phyloP scores from a whole-genome alignment of 2,113 vertebrate species.

The Poeciliopsis turrubarensis region DNA sequence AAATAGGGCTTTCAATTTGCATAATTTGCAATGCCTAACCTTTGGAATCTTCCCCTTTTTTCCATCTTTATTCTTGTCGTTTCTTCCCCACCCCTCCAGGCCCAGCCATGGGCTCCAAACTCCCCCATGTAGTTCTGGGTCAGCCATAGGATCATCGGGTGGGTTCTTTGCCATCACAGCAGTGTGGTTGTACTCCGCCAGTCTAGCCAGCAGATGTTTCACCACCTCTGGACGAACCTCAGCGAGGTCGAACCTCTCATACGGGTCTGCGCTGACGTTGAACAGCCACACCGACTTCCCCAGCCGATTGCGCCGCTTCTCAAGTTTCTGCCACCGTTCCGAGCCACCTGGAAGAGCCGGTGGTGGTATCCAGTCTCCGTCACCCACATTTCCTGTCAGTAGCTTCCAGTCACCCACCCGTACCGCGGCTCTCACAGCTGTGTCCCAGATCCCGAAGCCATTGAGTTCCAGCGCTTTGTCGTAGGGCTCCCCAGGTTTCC shows the following conservation, averaged over 20 bases:
- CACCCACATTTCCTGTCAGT: conserved; percentile 89
- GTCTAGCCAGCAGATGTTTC: conserved; percentile 83
- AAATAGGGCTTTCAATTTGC: conserved; percentile 75
- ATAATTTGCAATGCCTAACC: conserved; percentile 70
- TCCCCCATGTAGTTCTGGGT: conserved; percentile 89
- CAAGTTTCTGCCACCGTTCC: conserved; percentile 84
- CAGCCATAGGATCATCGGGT: conserved; percentile 89
- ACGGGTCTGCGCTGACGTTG: conserved; percentile 89
- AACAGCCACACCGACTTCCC: conserved; percentile 93
- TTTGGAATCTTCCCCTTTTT: conserved; percentile 57
- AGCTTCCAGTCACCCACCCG: conserved; percentile 91
- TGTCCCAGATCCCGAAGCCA: conserved; percentile 95
- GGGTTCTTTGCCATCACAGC: conserved; percentile 88
- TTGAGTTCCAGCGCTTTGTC: conserved; percentile 81
- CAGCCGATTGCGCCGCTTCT: conserved; percentile 80
- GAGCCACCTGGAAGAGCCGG: conserved; percentile 82
- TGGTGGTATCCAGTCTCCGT: conserved; percentile 91
- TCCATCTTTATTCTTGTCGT: conserved; percentile 57
- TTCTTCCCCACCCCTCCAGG: conserved; percentile 73
- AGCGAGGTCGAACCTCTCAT: conserved; percentile 88
- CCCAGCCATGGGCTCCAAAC: conserved; percentile 93
- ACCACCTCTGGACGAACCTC: conserved; percentile 84
- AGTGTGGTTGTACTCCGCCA: conserved; percentile 89
- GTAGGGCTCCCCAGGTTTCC: conserved; percentile 86
- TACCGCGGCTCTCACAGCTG: conserved; percentile 88